Percentiles rank a stretch among this genome's conserved stretches.
These are phyloP conservation scores for Harpagoxenus sublaevis DNA, from an alignment of 2,888 invertebrate species.

Conservation along the genomic window DNA sequence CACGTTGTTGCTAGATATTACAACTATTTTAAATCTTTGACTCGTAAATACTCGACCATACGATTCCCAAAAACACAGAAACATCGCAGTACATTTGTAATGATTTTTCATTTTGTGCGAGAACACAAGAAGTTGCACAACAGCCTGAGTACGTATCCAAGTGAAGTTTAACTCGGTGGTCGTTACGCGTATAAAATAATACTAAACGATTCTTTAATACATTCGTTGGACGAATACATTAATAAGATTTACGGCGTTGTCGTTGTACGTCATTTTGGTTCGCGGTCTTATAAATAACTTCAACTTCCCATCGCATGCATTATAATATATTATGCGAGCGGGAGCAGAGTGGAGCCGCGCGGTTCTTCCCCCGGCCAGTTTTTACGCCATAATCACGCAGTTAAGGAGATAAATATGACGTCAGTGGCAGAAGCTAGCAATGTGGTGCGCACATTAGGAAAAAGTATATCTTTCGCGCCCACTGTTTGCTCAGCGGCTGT, in stretches of 20 bases:
- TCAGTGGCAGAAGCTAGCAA: slow-evolving; percentile 80
- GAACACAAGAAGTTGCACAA: not conserved
- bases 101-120: slow-evolving; percentile 20
- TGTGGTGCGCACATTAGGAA: slow-evolving; percentile 72
- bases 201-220: slow-evolving; percentile 55
- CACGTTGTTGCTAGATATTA: not conserved
- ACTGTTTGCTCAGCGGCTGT: slow-evolving; percentile 60
- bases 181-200: slow-evolving; percentile 53
- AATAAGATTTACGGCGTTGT: slow-evolving; percentile 67
- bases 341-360: slow-evolving; percentile 57
- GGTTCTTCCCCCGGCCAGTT: slow-evolving; percentile 75
- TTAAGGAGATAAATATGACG: slow-evolving; percentile 83
- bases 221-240: slow-evolving; percentile 60
- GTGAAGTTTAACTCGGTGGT: slow-evolving; percentile 45
- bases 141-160: slow-evolving; percentile 8
- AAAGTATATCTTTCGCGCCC: slow-evolving; percentile 74
- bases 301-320: slow-evolving; percentile 74
- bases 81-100: slow-evolving; percentile 14
- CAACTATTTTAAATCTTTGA: not conserved
- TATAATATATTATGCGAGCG: slow-evolving; percentile 73
- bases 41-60: not conserved
- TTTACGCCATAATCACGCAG: slow-evolving; percentile 80
- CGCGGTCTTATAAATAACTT: slow-evolving; percentile 73
- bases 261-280: slow-evolving; percentile 70
- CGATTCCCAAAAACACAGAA: not conserved